Conservation (phyloP, 2,113 vertebrate genomes). For the Carlito syrichta region DNA sequence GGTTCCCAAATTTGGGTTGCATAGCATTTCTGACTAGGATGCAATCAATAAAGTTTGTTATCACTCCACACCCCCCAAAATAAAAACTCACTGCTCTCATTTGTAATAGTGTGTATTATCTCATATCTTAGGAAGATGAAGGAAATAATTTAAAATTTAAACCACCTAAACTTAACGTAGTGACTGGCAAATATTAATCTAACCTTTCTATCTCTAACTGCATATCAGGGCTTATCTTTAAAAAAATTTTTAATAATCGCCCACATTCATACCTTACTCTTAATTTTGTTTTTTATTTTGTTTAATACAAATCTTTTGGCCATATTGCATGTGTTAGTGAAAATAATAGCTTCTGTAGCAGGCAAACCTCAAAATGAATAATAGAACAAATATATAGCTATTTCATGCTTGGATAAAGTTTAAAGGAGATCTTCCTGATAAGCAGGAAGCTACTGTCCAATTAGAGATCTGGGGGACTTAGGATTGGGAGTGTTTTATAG, state of each 20-base stretch:
- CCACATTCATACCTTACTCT: not conserved
- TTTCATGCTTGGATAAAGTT: not conserved
- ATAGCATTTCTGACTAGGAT: not conserved
- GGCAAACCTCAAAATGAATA: not conserved
- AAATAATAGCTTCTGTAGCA: not conserved
- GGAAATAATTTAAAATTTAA: no score
- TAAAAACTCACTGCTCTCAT: not conserved
- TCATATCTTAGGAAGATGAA: no score
- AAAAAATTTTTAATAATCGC: not conserved
- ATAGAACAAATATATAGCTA: no score
- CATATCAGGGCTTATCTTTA: not conserved
- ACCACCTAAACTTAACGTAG: not conserved
- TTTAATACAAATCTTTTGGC: not conserved
- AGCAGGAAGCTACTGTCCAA: not conserved
- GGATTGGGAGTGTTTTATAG: no score
- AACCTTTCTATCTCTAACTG: rapidly evolving
- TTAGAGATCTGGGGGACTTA: not conserved
- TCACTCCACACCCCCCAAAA: not conserved
- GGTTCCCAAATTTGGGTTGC: not conserved
- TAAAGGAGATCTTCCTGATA: not conserved
- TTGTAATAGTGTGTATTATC: not conserved
- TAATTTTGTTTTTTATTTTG: not conserved
- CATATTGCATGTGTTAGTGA: not conserved
- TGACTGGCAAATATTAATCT: not conserved
- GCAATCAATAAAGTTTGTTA: not conserved